phyloP scores from a whole-genome alignment of 1,140 invertebrate genomes.

The Adoxophyes honmai region DNA sequence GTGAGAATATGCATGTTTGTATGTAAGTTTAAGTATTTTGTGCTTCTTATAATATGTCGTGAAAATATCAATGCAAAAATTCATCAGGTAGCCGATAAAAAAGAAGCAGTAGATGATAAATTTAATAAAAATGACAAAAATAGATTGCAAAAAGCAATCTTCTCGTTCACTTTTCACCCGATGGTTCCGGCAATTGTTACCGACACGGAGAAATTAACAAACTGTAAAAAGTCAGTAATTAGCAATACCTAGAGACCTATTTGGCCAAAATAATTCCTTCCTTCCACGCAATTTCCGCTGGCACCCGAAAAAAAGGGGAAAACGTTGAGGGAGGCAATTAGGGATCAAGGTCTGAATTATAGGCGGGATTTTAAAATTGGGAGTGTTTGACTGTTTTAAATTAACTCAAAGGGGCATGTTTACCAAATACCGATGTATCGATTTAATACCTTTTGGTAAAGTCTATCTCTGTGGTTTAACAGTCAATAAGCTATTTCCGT shows the following conservation, averaged over 20 bases:
- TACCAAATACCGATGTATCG: neutral
- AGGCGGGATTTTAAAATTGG: conserved; percentile 33
- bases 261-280: conserved; percentile 51
- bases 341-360: conserved; percentile 53
- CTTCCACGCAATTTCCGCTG: conserved; percentile 67
- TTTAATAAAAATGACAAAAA: too few relatives aligned
- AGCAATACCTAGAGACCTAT: conserved; percentile 57
- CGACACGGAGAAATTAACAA: conserved; percentile 30
- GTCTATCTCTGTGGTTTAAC: too few relatives aligned
- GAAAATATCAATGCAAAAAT: too few relatives aligned
- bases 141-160: too few relatives aligned
- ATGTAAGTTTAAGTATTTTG: too few relatives aligned
- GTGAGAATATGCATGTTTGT: too few relatives aligned
- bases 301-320: conserved; percentile 37
- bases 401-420: conserved; percentile 18
- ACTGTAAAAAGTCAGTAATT: conserved; percentile 46
- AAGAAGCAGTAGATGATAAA: too few relatives aligned
- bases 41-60: too few relatives aligned
- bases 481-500: too few relatives aligned
- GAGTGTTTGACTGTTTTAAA: conserved; percentile 27
- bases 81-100: too few relatives aligned
- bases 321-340: conserved; percentile 59
- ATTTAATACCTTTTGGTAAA: too few relatives aligned
- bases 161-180: neutral
- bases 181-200: conserved; percentile 26